Conservation (phyloP, 2,888 invertebrate species). For the Lobophora halterata region DNA sequence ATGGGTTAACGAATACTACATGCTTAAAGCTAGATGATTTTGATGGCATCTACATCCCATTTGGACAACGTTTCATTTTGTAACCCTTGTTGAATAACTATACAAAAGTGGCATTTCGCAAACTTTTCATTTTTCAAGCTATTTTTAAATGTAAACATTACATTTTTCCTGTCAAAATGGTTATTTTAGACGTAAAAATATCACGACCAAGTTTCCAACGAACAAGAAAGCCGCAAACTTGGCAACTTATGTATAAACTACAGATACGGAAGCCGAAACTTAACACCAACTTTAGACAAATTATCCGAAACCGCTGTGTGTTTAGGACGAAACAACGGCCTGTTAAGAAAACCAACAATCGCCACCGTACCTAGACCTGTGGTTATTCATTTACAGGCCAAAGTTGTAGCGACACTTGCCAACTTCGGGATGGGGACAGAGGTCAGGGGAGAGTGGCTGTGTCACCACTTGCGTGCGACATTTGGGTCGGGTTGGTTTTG, state of each 20-base stretch:
- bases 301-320: conserved; percentile 55
- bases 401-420: too few species aligned
- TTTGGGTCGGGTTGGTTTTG: conserved; percentile 33
- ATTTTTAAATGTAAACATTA: too few species aligned
- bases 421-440: conserved; percentile 11
- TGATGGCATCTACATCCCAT: too few species aligned
- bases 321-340: conserved; percentile 54
- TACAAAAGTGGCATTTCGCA: too few species aligned
- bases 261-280: conserved; percentile 44
- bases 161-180: too few species aligned
- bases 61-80: too few species aligned
- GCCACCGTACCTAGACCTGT: conserved; percentile 35
- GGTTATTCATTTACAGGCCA: conserved; percentile 36
- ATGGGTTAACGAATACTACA: too few species aligned
- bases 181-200: too few species aligned
- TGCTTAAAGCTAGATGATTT: too few species aligned
- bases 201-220: too few species aligned
- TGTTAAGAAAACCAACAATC: conserved; percentile 46
- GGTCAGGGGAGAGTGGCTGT: conserved; percentile 35
- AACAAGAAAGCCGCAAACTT: conserved; percentile 37
- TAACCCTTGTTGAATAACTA: too few species aligned
- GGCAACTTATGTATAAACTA: conserved; percentile 53
- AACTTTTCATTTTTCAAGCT: too few species aligned
- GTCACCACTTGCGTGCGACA: conserved; percentile 46
- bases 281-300: conserved; percentile 51